Conservation (phyloP, 2,888 invertebrate species). For the Gandaritis pyraliata region DNA sequence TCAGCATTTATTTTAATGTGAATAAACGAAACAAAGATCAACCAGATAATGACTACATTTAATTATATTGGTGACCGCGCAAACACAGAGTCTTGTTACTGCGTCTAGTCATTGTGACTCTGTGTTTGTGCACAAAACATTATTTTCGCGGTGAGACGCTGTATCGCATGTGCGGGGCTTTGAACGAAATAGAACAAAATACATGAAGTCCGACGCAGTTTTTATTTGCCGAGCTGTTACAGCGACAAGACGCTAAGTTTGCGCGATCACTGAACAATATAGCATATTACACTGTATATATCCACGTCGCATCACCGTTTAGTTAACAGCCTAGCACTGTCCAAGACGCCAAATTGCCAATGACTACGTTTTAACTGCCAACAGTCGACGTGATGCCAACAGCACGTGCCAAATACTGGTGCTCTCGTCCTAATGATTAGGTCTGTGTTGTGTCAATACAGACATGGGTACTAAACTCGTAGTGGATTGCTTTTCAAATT, state of each 20-base stretch:
- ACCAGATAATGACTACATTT: no score
- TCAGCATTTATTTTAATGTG: not conserved
- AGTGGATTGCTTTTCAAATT: not conserved
- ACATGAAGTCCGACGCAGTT: no score
- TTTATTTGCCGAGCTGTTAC: no score
- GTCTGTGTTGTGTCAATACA: slow-evolving; percentile 10
- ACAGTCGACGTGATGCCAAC: slow-evolving; percentile 56
- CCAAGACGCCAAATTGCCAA: slow-evolving; percentile 71
- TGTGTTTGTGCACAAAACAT: no score
- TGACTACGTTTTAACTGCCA: slow-evolving; percentile 60
- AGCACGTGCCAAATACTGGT: slow-evolving; percentile 61
- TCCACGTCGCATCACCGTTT: slow-evolving; percentile 21
- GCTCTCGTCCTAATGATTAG: slow-evolving; percentile 54
- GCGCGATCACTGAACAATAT: not conserved
- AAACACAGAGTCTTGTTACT: no score
- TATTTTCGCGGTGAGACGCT: no score
- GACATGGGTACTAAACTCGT: not conserved
- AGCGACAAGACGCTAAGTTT: no score
- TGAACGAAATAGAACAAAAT: no score
- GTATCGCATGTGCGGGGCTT: no score
- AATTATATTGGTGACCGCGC: no score
- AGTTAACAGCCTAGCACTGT: slow-evolving; percentile 50
- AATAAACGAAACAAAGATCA: no score
- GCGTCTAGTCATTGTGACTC: no score
- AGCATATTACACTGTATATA: slow-evolving; percentile 9